phyloP scores from a whole-genome alignment of 2,888 invertebrate species.

The Pinctada fucata region DNA sequence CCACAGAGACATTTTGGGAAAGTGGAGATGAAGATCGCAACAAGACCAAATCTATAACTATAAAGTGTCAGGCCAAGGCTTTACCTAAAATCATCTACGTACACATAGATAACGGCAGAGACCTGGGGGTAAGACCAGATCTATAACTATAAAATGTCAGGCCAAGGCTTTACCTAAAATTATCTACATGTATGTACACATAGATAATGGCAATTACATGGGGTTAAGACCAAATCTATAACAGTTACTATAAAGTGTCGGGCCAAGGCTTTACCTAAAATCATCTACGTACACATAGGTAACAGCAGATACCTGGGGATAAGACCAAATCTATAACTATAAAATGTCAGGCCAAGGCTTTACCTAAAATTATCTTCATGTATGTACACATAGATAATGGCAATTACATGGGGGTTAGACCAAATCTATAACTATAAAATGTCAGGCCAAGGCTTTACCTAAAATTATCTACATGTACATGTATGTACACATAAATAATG shows the following conservation, averaged over 20 bases:
- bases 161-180: constrained; percentile 84
- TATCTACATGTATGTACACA: constrained; percentile 90
- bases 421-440: constrained; percentile 66
- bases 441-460: constrained; percentile 80
- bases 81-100: constrained; percentile 88
- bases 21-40: constrained; percentile 96
- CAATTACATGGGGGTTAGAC: constrained; percentile 88
- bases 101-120: constrained; percentile 96
- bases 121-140: constrained; percentile 89
- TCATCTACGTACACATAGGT: constrained; percentile 93
- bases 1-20: constrained; percentile 99
- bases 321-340: constrained; percentile 87
- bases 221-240: constrained; percentile 81
- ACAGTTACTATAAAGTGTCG: constrained; percentile 82
- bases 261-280: constrained; percentile 83
- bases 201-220: constrained; percentile 95
- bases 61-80: constrained; percentile 82
- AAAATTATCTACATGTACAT: too few species aligned
- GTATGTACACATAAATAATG: constrained; percentile 84
- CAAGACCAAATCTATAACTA: constrained; percentile 90
- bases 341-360: constrained; percentile 82
- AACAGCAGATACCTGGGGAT: constrained; percentile 94
- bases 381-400: constrained; percentile 94
- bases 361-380: constrained; percentile 85
- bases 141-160: constrained; percentile 84